phyloP scores from a whole-genome alignment of 2,113 vertebrate genomes.

The Crypturellus undulatus region DNA sequence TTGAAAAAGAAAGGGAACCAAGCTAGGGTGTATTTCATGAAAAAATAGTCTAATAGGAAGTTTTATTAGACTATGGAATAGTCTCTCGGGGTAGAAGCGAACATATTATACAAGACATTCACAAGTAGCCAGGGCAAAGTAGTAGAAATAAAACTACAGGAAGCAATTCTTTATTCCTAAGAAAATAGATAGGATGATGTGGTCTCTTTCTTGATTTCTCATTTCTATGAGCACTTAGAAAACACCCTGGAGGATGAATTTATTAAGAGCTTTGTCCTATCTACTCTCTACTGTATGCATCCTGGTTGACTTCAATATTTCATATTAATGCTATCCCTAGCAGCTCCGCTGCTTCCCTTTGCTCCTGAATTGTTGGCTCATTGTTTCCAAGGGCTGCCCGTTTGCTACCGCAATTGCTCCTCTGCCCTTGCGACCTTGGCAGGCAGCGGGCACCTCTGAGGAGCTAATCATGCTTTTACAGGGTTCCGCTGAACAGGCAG shows the following conservation, averaged over 20 bases:
- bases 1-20: neutral
- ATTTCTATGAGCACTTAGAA: neutral
- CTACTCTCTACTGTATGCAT: neutral
- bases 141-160: neutral
- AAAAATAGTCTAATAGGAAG: neutral
- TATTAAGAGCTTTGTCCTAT: neutral
- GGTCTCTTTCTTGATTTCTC: neutral
- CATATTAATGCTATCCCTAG: neutral
- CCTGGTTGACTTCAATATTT: neutral
- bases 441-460: neutral
- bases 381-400: slow-evolving; percentile 3
- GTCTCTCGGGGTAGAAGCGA: fast-evolving
- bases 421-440: neutral
- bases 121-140: neutral
- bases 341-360: neutral
- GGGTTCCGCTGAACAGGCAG: neutral
- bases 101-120: neutral
- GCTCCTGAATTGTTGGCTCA: neutral
- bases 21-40: neutral
- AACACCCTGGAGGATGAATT: neutral
- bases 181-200: neutral
- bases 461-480: slow-evolving; percentile 1
- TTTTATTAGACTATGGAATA: neutral
- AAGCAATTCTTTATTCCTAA: neutral
- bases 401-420: slow-evolving; percentile 2